Conservation (phyloP, 2,888 invertebrate species). For the Steromphala cineraria region DNA sequence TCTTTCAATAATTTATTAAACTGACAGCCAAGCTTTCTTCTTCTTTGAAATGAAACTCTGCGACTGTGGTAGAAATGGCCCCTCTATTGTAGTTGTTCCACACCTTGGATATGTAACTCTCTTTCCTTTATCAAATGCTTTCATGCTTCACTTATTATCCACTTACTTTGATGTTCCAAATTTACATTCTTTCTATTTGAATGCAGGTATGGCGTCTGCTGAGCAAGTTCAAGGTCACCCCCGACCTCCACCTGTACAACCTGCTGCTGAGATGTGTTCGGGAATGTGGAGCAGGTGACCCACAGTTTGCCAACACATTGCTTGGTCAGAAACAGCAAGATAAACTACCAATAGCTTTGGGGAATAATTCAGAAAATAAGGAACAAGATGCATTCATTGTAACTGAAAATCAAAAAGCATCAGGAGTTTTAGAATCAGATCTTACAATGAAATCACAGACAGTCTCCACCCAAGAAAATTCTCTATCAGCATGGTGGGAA, state of each 20-base stretch:
- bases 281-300: conserved; percentile 84
- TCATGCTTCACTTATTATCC: no score
- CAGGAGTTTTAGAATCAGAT: no score
- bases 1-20: no score
- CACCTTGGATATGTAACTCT: neutral
- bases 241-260: conserved; percentile 86
- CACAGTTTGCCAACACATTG: neutral
- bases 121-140: neutral
- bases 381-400: no score
- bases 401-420: no score
- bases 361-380: no score
- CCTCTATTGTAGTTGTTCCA: no score
- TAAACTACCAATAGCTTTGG: neutral
- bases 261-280: conserved; percentile 86
- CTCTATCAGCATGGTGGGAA: neutral
- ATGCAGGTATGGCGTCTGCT: conserved; percentile 88
- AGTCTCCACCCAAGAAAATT: neutral
- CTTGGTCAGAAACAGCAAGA: conserved; percentile 6
- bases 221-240: conserved; percentile 81
- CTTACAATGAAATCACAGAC: no score
- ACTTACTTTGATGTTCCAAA: no score
- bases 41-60: no score
- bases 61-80: no score
- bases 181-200: conserved; percentile 12
- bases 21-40: no score